Evolutionary conservation across 2,888 invertebrate genomes (phyloP).

Genomic region (Megaustenia siamemsis): DNA sequence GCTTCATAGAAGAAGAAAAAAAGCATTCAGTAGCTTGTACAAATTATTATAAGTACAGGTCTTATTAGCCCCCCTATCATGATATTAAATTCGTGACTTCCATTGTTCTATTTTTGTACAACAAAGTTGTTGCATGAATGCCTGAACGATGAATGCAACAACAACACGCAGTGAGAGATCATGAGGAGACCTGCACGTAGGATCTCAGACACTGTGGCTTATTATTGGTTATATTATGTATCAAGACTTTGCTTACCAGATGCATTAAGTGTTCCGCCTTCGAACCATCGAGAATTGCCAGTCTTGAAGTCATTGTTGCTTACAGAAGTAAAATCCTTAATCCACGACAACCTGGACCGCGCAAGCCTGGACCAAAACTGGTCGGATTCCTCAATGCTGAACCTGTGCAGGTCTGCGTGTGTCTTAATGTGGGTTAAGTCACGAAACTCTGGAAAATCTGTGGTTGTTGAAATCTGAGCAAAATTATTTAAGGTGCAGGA

Average conservation of each 20-base stretch:
- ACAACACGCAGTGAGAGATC: too few species aligned
- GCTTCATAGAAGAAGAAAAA: too few species aligned
- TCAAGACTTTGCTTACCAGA: slow-evolving; percentile 75
- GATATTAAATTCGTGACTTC: too few species aligned
- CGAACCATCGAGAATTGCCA: slow-evolving; percentile 79
- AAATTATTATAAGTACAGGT: too few species aligned
- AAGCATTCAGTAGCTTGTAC: too few species aligned
- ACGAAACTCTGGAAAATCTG: slow-evolving; percentile 75
- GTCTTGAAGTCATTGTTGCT: slow-evolving; percentile 75
- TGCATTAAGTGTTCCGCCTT: slow-evolving; percentile 79
- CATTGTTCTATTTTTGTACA: too few species aligned
- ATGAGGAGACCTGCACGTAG: too few species aligned
- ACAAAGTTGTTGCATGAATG: too few species aligned
- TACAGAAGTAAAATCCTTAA: slow-evolving; percentile 74
- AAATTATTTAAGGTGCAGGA: not conserved
- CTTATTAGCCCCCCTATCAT: too few species aligned
- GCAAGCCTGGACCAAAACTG: slow-evolving; percentile 80
- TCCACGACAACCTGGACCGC: slow-evolving; percentile 76
- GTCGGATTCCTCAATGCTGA: slow-evolving; percentile 76
- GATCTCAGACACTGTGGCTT: too few species aligned
- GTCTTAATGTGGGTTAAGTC: slow-evolving; percentile 63
- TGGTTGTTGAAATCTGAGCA: slow-evolving; percentile 59
- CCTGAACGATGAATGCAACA: too few species aligned
- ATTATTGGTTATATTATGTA: too few species aligned
- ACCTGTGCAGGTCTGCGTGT: slow-evolving; percentile 76